phyloP scores from a whole-genome alignment of 2,113 vertebrate species.

The Nanorana parkeri region DNA sequence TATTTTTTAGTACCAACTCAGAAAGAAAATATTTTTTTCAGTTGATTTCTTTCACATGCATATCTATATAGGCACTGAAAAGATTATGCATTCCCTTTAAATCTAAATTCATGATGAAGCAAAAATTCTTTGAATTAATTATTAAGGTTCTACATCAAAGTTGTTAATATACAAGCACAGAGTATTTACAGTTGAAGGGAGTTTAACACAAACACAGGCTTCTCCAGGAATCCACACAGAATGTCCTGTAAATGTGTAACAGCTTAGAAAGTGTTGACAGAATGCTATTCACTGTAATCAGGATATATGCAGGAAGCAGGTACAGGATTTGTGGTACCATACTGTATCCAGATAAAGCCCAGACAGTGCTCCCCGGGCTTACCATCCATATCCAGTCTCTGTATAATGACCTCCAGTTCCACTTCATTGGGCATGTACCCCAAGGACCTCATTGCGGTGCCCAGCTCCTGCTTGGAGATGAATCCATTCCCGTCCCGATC shows the following conservation, averaged over 20 bases:
- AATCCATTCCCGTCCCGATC: conserved; percentile 94
- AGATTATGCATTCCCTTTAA: too few relatives aligned
- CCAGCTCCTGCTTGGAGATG: conserved; percentile 97
- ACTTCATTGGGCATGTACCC: conserved; percentile 97
- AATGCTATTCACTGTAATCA: background rate
- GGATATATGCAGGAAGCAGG: background rate
- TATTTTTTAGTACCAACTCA: too few relatives aligned
- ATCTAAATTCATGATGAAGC: too few relatives aligned
- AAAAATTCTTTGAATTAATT: too few relatives aligned
- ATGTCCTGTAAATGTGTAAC: background rate
- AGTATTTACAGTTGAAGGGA: too few relatives aligned
- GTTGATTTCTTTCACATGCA: too few relatives aligned
- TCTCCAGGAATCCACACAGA: background rate
- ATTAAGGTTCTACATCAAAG: too few relatives aligned
- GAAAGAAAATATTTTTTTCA: too few relatives aligned
- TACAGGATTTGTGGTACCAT: conserved; percentile 1
- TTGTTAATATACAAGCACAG: too few relatives aligned
- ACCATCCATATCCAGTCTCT: conserved; percentile 96
- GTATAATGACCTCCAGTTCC: conserved; percentile 94
- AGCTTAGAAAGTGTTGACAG: background rate
- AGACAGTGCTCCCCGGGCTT: conserved; percentile 59
- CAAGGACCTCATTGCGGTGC: conserved; percentile 92
- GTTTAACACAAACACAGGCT: background rate
- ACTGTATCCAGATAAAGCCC: background rate
- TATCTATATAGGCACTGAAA: too few relatives aligned